phyloP scores from a whole-genome alignment of 2,888 invertebrate species.

The Papilio demoleus region DNA sequence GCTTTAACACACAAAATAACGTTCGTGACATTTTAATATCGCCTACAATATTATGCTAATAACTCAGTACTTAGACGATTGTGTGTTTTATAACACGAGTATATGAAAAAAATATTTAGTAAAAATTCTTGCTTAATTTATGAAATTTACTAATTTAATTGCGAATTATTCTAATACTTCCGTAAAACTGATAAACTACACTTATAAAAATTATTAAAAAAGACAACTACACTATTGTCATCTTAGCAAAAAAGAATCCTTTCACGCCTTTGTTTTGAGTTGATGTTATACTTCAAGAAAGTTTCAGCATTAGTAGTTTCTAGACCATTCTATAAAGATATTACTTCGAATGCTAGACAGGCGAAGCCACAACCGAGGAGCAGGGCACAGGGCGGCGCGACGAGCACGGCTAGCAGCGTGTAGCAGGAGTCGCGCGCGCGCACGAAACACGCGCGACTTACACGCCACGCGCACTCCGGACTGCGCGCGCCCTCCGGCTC shows the following conservation, averaged over 20 bases:
- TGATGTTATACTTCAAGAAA: neutral
- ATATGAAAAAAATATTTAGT: too few relatives aligned
- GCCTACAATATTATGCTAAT: constrained; percentile 12
- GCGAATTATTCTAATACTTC: too few relatives aligned
- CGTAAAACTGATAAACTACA: too few relatives aligned
- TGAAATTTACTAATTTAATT: too few relatives aligned
- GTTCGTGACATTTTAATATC: constrained; percentile 15
- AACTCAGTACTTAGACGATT: neutral
- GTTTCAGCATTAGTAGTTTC: neutral
- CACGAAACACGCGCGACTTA: constrained; percentile 86
- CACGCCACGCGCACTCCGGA: constrained; percentile 88
- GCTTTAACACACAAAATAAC: neutral
- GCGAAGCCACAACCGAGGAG: constrained; percentile 87
- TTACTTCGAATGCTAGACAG: constrained; percentile 87
- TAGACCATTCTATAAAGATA: neutral
- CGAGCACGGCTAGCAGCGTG: constrained; percentile 85
- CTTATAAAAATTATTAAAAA: too few relatives aligned
- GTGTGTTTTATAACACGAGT: neutral
- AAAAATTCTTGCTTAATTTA: too few relatives aligned
- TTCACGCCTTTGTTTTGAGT: neutral
- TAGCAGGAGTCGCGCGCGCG: constrained; percentile 87
- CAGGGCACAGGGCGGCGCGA: constrained; percentile 87
- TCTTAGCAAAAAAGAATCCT: too few relatives aligned
- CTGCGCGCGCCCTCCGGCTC: constrained; percentile 88
- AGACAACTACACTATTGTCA: too few relatives aligned